A percentile compares a stretch with the other conserved stretches of the same genome.
phyloP scores from a whole-genome alignment of 2,113 vertebrate species.

The Rissa tridactyla region DNA sequence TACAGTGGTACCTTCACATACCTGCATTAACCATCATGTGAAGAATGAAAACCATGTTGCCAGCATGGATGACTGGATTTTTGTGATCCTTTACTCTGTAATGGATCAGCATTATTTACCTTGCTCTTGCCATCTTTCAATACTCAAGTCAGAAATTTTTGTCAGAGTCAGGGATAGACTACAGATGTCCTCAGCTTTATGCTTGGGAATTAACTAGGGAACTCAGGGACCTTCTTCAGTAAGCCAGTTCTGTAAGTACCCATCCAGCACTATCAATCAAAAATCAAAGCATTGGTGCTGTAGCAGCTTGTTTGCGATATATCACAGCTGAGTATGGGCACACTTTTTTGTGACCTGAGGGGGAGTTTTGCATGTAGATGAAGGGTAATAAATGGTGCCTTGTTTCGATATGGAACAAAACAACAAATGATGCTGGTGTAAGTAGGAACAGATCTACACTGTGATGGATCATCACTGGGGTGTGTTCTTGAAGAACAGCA shows the following conservation, averaged over 20 bases:
- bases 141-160: not conserved
- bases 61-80: not conserved
- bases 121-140: not conserved
- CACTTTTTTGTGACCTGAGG: not conserved
- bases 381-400: not conserved
- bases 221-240: not conserved
- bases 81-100: not conserved
- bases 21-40: not conserved
- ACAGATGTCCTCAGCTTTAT: not conserved
- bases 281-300: not conserved
- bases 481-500: not conserved
- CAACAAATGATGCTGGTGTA: not conserved
- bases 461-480: not conserved
- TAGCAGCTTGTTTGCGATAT: not conserved
- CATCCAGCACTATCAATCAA: not conserved
- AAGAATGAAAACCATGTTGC: not conserved
- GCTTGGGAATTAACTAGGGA: not conserved
- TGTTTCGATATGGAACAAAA: not conserved
- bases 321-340: not conserved
- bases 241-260: not conserved
- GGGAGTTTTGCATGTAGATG: not conserved
- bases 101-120: not conserved
- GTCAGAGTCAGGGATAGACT: not conserved
- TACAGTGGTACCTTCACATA: not conserved
- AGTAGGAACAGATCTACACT: not conserved